A percentile compares a stretch with the other conserved stretches of the same genome.
phyloP scores from a whole-genome alignment of 2,888 invertebrate genomes.

The Camptogramma bilineatum region DNA sequence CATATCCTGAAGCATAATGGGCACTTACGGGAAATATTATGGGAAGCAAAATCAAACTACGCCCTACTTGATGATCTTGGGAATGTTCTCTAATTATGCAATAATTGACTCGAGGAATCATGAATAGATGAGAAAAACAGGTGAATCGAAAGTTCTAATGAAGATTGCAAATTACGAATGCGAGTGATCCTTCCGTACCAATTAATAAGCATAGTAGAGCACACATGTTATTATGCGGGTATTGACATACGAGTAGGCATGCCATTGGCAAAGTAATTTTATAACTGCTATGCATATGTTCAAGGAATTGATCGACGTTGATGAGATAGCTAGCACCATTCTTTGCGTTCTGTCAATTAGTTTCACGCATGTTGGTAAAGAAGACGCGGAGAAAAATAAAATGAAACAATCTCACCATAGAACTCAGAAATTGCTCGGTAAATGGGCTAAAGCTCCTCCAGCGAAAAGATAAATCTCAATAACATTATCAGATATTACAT shows the following conservation, averaged over 20 bases:
- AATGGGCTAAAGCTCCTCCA: slow-evolving; percentile 10
- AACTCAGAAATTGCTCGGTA: background rate
- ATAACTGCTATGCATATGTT: background rate
- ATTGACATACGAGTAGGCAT: slow-evolving; percentile 13
- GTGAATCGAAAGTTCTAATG: slow-evolving; percentile 60
- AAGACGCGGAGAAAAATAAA: background rate
- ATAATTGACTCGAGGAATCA: slow-evolving; percentile 66
- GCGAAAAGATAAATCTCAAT: slow-evolving; percentile 12
- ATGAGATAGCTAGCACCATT: slow-evolving; percentile 8
- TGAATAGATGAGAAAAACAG: slow-evolving; percentile 66
- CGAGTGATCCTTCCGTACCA: slow-evolving; percentile 30
- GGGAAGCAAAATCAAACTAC: slow-evolving; percentile 63
- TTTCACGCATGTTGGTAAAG: slow-evolving; percentile 13
- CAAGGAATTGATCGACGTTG: slow-evolving; percentile 1
- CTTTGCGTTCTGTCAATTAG: slow-evolving; percentile 9
- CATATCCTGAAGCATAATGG: slow-evolving; percentile 60
- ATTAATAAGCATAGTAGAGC: slow-evolving; percentile 25
- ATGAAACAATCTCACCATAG: background rate
- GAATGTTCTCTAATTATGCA: slow-evolving; percentile 70
- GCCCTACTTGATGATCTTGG: slow-evolving; percentile 63
- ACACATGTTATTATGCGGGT: slow-evolving; percentile 21
- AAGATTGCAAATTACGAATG: slow-evolving; percentile 44
- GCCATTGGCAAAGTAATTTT: background rate
- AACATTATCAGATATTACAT: slow-evolving; percentile 14
- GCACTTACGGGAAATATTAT: slow-evolving; percentile 60